A percentile compares a stretch with the other conserved stretches of the same genome.
These are phyloP conservation scores for Danio rerio DNA, from an alignment of 2,113 vertebrate species.

Conservation along the genomic window DNA sequence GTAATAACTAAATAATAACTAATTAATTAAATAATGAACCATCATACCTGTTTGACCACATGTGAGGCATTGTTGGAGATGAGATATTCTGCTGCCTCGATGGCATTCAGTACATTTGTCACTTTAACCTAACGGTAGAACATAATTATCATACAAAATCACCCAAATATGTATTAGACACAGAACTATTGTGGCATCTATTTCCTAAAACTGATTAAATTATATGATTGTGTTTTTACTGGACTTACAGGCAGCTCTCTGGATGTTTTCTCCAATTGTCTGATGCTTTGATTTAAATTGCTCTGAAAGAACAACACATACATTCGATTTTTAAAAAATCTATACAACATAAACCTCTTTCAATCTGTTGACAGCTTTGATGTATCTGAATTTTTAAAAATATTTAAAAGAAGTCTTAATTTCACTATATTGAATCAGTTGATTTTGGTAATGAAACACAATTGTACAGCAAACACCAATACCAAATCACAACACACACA, in stretches of 20 bases:
- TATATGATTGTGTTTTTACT: neutral
- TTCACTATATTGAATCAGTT: too few relatives aligned
- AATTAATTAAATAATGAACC: neutral
- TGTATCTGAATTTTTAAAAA: too few relatives aligned
- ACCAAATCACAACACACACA: neutral
- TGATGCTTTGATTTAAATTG: constrained; percentile 80
- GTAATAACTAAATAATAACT: neutral
- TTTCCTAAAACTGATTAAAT: neutral
- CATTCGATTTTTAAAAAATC: neutral
- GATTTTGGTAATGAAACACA: too few relatives aligned
- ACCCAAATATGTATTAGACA: neutral
- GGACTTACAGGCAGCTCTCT: constrained; percentile 82
- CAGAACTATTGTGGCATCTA: neutral
- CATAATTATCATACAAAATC: neutral
- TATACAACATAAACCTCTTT: neutral
- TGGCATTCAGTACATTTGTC: constrained; percentile 76
- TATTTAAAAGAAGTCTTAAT: too few relatives aligned
- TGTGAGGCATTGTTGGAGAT: constrained; percentile 82
- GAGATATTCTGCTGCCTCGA: constrained; percentile 87
- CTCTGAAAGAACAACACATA: constrained; percentile 69
- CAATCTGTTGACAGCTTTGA: neutral
- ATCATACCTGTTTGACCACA: constrained; percentile 82
- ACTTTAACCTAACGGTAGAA: constrained; percentile 78
- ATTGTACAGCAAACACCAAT: neutral
- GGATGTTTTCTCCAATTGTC: constrained; percentile 77